Evolutionary conservation across 2,888 invertebrate species (phyloP), one percentile per base, ranked within the genome.

Genomic region (Caenorhabditis imperialis): DNA sequence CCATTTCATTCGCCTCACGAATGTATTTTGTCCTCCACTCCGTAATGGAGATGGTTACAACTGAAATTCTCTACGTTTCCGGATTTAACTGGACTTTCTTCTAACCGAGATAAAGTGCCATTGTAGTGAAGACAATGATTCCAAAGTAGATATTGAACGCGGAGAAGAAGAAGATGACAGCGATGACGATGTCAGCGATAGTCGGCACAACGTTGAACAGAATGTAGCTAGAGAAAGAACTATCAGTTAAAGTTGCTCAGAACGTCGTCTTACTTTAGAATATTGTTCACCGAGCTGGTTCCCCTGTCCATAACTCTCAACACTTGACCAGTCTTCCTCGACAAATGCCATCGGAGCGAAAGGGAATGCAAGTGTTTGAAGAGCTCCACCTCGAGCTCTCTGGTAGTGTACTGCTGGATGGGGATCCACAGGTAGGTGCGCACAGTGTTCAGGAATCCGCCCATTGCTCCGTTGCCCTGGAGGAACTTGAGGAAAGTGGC

Each of bases 1-100:
- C 97, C 0, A 95, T 93, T 27, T 93, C 90, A 89, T 98, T 99
- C 95, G 96, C 96, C 5, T 93, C 92, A 33, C 97, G 91, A 82
- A 96, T 93, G 90, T 92, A 98, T 89, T 97, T 94, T 0, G 97
- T 98, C 14, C 98, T 91, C 98, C 98, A 98, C 90, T 98, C 97
- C 0, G 98, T 98, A n/a, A 98, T 92, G 16, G 90, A 89, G 86
- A 98, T 92, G 0, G 98, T 98, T 12, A 92, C 91, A 87, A 91
- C 95, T 96, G 89, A 14, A 90, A 72, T n/a, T n/a, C n/a, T n/a
- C n/a, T n/a, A n/a, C n/a, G n/a, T n/a, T n/a, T n/a, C n/a, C n/a
- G n/a, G n/a, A n/a, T n/a, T n/a, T n/a, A n/a, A n/a, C n/a, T n/a
- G n/a, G n/a, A n/a, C n/a, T n/a, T n/a, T n/a, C 18, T 10, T 91